Base-by-base conservation (phyloP, 2,113 vertebrate species). In the Etheostoma spectabile region DNA sequence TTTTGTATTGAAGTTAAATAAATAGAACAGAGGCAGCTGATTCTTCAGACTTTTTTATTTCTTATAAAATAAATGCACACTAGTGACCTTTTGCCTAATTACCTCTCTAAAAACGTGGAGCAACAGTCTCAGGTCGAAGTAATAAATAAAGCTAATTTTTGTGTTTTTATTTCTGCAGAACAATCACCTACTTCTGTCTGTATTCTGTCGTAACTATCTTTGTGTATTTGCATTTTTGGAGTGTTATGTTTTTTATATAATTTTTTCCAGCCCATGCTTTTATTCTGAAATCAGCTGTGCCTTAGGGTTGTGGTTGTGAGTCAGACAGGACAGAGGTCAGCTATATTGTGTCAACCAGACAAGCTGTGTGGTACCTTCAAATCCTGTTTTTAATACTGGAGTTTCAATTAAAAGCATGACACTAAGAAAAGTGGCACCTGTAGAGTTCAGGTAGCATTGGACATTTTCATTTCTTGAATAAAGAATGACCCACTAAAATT, bases 281-380 rank as follows among this genome's bases (percentile, higher is more conserved):
- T 45, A 45, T 45, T 75, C 16, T 59, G 45, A 60, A n/a, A 33
- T 19, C 22, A 53, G 46, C 55, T 60, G 59, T 38, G 35, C 21
- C 24, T 53, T 1, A 22, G 69, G 1, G 8, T 22, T 27, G 21
- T 60, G 1, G 6, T 22, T 27, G 21, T 60, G 53, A 68, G 4
- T 59, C 53, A 22, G 18, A 61, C 56, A 35, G 59, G 42, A 16
- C 66, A 74, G 49, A 68, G 45, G 51, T 80, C 76, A 61, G 21
- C 19, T 14, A 16, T 30, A 30, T 30, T 30, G 57, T 48, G 53
- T 22, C 35, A 69, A 72, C 18, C 15, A 21, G 2, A 38, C 22
- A 42, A 27, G 52, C 33, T 53, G n/a, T 21, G 53, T 62, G 77
- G 22, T 74, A 77, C 77, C 22, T 83, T 86, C 63, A 80, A 5